Conservation (phyloP, 2,797 vertebrate genomes). For the Phoeniculus purpureus region DNA sequence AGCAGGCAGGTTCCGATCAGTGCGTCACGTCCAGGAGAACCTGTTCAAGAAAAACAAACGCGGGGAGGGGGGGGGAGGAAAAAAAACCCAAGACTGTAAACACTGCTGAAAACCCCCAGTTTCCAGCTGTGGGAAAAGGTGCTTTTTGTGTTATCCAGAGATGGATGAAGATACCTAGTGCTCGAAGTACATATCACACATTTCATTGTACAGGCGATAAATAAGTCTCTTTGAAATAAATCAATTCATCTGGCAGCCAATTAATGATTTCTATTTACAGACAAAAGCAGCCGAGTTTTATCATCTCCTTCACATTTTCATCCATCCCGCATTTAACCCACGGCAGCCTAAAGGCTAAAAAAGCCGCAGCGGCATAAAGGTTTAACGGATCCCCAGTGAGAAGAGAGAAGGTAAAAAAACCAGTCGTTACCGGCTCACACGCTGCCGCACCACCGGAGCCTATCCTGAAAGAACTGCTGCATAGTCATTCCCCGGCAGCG, state of each 20-base stretch:
- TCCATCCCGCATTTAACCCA: constrained; percentile 41
- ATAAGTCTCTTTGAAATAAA: no score
- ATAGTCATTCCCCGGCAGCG: constrained; percentile 63
- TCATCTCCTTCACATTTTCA: constrained; percentile 16
- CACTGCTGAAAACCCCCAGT: not conserved
- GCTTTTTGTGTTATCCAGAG: not conserved
- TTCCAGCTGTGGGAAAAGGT: constrained; percentile 12
- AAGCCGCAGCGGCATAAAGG: constrained; percentile 42
- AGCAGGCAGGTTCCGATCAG: constrained; percentile 66
- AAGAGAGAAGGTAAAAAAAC: constrained; percentile 38
- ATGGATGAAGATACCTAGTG: not conserved
- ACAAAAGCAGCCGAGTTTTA: not conserved
- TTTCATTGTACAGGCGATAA: no score
- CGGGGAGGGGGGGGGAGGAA: not conserved
- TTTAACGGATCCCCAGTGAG: not conserved
- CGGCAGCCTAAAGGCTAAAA: constrained; percentile 17
- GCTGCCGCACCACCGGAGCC: constrained; percentile 68
- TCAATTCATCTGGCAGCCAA: no score
- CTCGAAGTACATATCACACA: not conserved
- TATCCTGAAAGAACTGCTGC: constrained; percentile 74
- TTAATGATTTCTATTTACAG: not conserved
- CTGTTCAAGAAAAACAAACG: constrained; percentile 72
- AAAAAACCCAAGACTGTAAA: no score
- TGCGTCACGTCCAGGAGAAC: constrained; percentile 53
- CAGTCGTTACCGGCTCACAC: constrained; percentile 73